A percentile compares a stretch with the other conserved stretches of the same genome.
These are phyloP conservation scores for Ginglymostoma cirratum DNA, from an alignment of 2,113 vertebrate genomes.

Conservation along the genomic window DNA sequence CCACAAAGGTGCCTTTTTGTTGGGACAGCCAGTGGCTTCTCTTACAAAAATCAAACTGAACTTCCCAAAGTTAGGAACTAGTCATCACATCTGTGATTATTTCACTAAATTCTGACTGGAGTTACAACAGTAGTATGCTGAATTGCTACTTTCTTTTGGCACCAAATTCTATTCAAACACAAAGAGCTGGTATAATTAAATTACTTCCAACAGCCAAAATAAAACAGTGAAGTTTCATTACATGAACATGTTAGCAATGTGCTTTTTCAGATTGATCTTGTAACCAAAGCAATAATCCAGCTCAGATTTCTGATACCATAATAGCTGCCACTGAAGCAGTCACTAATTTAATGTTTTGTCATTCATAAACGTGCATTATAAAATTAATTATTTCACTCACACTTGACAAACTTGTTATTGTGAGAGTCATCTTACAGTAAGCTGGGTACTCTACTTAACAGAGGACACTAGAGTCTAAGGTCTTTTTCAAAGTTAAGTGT, in stretches of 20 bases:
- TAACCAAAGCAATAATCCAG: not conserved
- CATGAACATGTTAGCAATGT: not conserved
- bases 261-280: not conserved
- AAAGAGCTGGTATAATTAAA: not conserved
- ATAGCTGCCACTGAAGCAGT: not conserved
- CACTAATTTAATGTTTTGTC: not conserved
- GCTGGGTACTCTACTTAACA: too few species aligned
- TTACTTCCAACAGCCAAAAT: not conserved
- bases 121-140: not conserved
- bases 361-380: not conserved
- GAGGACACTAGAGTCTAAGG: too few species aligned
- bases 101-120: not conserved
- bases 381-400: not conserved
- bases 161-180: not conserved
- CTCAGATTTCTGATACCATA: not conserved
- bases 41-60: not conserved
- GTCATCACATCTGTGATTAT: not conserved
- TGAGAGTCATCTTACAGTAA: too few species aligned
- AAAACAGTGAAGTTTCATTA: not conserved
- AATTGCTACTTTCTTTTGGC: not conserved
- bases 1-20: not conserved
- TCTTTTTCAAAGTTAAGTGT: too few species aligned
- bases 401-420: not conserved
- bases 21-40: not conserved
- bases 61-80: not conserved